phyloP scores from a whole-genome alignment of 1,140 invertebrate species.

The Heterodera carotae region DNA sequence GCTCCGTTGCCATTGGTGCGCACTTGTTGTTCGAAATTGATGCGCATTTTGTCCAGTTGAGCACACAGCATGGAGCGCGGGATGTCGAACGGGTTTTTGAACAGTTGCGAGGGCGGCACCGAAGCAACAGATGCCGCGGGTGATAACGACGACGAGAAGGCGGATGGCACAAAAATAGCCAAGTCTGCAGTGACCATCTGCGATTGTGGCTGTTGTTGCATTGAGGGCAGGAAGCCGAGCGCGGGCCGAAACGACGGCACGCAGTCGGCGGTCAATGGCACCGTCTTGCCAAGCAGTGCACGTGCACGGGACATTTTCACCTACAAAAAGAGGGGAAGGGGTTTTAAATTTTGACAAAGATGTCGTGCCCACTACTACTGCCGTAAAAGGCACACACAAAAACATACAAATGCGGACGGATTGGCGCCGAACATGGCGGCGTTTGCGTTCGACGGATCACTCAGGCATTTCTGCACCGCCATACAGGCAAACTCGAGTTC shows the following conservation, averaged over 20 bases:
- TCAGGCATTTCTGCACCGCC: constrained; percentile 5
- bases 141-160: neutral
- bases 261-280: constrained; percentile 10
- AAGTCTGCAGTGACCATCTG: neutral
- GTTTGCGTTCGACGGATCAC: neutral
- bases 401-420: constrained; percentile 18
- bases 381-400: neutral
- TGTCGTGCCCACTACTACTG: no score
- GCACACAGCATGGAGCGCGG: constrained; percentile 82
- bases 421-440: neutral
- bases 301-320: constrained; percentile 29
- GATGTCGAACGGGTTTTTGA: constrained; percentile 94
- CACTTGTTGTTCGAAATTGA: constrained; percentile 86
- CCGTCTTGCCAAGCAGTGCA: constrained; percentile 17
- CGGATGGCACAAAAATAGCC: constrained; percentile 14
- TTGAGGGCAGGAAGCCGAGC: neutral
- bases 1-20: constrained; percentile 71
- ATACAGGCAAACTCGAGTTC: constrained; percentile 10
- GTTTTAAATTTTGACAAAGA: neutral
- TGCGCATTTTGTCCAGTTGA: constrained; percentile 88
- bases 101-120: constrained; percentile 71
- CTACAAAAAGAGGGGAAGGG: neutral
- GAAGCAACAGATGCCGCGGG: neutral
- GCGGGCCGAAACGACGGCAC: constrained; percentile 26
- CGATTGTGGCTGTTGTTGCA: neutral